Conservation (phyloP, 2,113 vertebrate species). For the Antigone vipio region DNA sequence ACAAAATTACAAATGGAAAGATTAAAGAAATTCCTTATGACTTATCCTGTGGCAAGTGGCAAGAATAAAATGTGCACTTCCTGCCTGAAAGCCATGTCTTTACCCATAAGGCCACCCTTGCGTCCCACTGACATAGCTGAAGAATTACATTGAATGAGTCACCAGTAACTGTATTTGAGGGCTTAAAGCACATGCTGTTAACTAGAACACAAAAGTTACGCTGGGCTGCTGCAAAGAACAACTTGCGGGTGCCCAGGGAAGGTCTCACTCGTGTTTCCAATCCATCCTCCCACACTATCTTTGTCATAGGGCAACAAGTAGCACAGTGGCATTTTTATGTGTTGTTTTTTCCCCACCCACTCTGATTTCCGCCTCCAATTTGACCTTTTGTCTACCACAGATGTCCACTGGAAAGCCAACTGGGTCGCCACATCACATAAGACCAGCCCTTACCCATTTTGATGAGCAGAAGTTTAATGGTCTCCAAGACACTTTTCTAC, state of each 20-base stretch:
- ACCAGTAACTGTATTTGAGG: conserved; percentile 17
- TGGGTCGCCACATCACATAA: not conserved
- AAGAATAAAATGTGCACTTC: conserved; percentile 51
- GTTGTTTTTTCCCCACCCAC: conserved; percentile 21
- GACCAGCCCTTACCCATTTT: not conserved
- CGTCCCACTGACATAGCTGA: conserved; percentile 58
- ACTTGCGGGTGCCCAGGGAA: conserved; percentile 26
- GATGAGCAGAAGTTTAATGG: not conserved
- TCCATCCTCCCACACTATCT: conserved; percentile 50
- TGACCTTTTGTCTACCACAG: conserved; percentile 40
- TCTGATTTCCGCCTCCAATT: conserved; percentile 42
- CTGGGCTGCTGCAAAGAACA: not conserved
- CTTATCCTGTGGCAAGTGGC: conserved; percentile 41
- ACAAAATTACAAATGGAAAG: conserved; percentile 27
- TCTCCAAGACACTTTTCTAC: not conserved
- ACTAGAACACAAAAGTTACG: conserved; percentile 20
- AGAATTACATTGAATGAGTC: conserved; percentile 57
- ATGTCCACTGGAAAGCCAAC: not conserved
- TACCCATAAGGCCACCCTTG: conserved; percentile 43
- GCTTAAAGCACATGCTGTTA: conserved; percentile 34
- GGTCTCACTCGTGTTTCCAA: conserved; percentile 46
- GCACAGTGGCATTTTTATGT: conserved; percentile 52
- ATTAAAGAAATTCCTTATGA: conserved; percentile 45
- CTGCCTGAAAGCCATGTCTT: conserved; percentile 42
- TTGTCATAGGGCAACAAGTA: conserved; percentile 64